Base-by-base conservation (phyloP, 2,797 vertebrate genomes). In the Ispidina picta region DNA sequence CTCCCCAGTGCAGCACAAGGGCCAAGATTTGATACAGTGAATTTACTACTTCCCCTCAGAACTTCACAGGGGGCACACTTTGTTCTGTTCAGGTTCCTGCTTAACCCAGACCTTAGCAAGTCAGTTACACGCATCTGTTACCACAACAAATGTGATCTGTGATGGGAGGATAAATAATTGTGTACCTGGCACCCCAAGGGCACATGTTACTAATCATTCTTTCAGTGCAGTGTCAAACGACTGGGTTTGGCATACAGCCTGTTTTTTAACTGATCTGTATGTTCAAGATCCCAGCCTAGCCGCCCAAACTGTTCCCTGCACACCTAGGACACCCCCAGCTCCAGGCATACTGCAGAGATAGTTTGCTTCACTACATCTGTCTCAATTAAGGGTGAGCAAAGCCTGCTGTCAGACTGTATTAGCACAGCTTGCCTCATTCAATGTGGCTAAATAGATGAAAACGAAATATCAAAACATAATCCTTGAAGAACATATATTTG, bases 231-330 rank as follows among this genome's bases (percentile, higher is more conserved):
- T 20, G 49, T 49, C 84, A 84, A 89, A 85, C 26, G 7, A 75
- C 68, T 89, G 71, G 82, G 89, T 84, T 88, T 63, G 68, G 88
- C 74, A 74, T 76, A 48, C 65, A 94, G 93, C 94, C 86, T 94
- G 76, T 37, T 94, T 95, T 95, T 59, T 58, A 84, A 83, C 37
- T 51, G 13, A 86, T 76, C 41, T 74, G 1, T 35, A 43, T 20
- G 15, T 70, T 64, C 46, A 68, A 68, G 69, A 72, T 74, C 76
- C 86, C 41, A 76, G 79, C 63, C 63, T 78, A 58, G 66, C 31
- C 83, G 49, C 22, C 79, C 75, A 59, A 83, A 62, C 41, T 79
- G 56, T 46, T 84, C 43, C 19, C 51, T 72, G 74, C 51, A 86
- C 19, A 23, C 28, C 48, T 70, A 73, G 16, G 15, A 80, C 79